Conservation (phyloP, 2,113 vertebrate genomes). For the Tenrec ecaudatus region DNA sequence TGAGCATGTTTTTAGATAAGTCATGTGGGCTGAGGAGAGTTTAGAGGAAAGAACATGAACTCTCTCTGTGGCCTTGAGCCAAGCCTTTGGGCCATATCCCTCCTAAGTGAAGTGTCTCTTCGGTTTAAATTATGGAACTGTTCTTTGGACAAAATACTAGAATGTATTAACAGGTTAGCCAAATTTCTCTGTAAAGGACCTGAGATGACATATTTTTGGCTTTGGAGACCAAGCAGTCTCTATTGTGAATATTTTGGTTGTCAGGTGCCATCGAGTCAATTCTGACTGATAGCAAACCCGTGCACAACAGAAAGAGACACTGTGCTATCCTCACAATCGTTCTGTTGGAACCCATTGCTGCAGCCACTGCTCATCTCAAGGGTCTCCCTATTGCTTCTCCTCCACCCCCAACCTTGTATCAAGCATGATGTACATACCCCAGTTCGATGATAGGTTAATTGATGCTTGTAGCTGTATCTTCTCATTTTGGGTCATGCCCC, state of each 20-base stretch:
- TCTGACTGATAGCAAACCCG: too few species aligned
- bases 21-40: neutral
- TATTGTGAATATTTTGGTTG: neutral
- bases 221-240: neutral
- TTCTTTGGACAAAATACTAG: slow-evolving; percentile 28
- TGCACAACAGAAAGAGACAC: too few species aligned
- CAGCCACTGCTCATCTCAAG: too few species aligned
- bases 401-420: too few species aligned
- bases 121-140: neutral
- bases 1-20: neutral
- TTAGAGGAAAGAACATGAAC: slow-evolving; percentile 29
- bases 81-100: neutral
- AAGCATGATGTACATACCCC: too few species aligned
- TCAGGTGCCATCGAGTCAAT: too few species aligned
- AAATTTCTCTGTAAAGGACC: neutral
- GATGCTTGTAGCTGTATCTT: too few species aligned
- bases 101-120: neutral
- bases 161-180: neutral
- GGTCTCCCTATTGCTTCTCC: too few species aligned
- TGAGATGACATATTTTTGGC: slow-evolving; percentile 26
- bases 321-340: too few species aligned
- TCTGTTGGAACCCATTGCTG: too few species aligned
- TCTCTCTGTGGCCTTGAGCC: slow-evolving; percentile 22
- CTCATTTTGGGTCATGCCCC: too few species aligned
- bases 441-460: too few species aligned